A percentile compares a stretch with the other conserved stretches of the same genome.
Evolutionary conservation across 2,888 invertebrate species (phyloP).

Genomic region (Strigamia crassipes): DNA sequence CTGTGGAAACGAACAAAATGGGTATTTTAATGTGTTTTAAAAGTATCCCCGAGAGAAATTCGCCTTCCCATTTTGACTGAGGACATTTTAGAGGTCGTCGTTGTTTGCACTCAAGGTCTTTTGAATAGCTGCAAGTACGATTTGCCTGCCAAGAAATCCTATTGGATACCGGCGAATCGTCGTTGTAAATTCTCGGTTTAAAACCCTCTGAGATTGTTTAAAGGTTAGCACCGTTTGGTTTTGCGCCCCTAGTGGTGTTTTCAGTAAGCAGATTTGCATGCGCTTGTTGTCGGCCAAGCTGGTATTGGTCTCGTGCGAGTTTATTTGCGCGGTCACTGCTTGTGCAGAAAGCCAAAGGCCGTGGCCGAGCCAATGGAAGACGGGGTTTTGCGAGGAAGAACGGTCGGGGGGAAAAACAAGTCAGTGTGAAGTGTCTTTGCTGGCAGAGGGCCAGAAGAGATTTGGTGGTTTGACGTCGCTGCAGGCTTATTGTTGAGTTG

Average conservation of each 20-base stretch:
- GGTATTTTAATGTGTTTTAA: neutral
- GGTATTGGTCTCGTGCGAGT: neutral
- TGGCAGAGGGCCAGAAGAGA: constrained; percentile 32
- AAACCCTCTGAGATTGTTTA: neutral
- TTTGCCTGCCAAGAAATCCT: neutral
- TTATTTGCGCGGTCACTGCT: neutral
- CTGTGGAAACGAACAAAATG: neutral
- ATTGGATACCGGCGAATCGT: neutral
- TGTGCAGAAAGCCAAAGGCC: neutral
- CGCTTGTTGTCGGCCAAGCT: neutral
- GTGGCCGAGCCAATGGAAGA: neutral
- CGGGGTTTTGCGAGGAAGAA: neutral
- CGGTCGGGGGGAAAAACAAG: constrained; percentile 2
- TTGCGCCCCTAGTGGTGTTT: neutral
- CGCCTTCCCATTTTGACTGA: neutral
- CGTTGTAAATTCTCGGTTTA: neutral
- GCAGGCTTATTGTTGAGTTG: neutral
- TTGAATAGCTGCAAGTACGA: neutral
- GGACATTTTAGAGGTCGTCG: constrained; percentile 14
- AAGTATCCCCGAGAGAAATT: neutral
- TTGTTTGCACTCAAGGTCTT: neutral
- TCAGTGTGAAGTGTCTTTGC: constrained; percentile 19
- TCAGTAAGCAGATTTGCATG: constrained; percentile 7
- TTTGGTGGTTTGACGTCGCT: constrained; percentile 37
- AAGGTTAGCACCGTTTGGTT: constrained; percentile 6